Evolutionary conservation across 2,113 vertebrate species (phyloP).

Genomic region (Strix aluco): DNA sequence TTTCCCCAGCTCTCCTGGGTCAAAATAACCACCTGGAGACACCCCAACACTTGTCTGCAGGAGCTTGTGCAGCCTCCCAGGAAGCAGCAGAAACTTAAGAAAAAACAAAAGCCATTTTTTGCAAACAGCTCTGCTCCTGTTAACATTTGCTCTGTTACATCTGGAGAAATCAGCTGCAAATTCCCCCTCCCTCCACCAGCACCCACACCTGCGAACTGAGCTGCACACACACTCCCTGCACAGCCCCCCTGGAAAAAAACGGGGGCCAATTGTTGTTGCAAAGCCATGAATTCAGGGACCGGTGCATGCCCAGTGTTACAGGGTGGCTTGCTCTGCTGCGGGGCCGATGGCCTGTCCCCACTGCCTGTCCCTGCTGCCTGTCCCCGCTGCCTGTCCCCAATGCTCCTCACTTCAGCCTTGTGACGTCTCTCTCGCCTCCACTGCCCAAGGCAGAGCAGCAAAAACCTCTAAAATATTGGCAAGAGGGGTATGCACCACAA

Average conservation of each 20-base stretch:
- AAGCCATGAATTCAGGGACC: background rate
- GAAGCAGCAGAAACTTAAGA: background rate
- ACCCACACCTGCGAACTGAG: background rate
- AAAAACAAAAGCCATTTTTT: background rate
- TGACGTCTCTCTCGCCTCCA: rapidly evolving
- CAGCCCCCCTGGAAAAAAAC: rapidly evolving
- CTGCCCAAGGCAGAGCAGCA: background rate
- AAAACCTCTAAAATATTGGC: background rate
- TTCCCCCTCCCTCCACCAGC: background rate
- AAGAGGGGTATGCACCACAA: background rate
- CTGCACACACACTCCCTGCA: background rate
- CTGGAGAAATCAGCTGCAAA: background rate
- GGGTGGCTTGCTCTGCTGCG: background rate
- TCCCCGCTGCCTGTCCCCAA: no score
- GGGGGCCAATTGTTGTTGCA: background rate
- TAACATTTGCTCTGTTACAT: background rate
- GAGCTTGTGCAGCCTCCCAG: background rate
- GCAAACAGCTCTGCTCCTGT: background rate
- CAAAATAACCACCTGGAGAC: background rate
- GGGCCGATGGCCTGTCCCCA: background rate
- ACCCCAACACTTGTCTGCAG: background rate
- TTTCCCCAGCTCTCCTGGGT: background rate
- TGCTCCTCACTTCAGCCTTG: background rate
- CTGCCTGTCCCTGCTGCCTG: background rate
- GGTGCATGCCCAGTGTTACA: rapidly evolving